Evolutionary conservation across 2,888 invertebrate genomes (phyloP).

Genomic region (Cactoblastis cactorum): DNA sequence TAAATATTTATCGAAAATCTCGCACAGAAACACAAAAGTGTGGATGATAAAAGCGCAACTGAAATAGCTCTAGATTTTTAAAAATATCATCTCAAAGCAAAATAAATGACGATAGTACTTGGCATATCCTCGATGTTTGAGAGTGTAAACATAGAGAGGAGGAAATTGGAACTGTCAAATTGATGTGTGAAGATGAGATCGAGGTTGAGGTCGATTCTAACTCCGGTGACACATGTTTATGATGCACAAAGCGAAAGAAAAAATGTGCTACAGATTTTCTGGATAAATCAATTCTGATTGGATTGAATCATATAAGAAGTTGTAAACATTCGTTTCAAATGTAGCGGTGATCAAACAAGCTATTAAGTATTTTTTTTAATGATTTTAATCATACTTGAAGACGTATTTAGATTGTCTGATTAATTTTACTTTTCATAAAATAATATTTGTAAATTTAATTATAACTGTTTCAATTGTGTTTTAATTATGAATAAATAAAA

Average conservation of each 20-base stretch:
- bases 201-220: neutral
- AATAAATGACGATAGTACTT: neutral
- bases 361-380: no score
- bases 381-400: no score
- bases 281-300: no score
- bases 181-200: constrained; percentile 1
- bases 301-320: no score
- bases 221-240: neutral
- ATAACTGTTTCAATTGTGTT: no score
- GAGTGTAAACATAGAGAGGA: neutral
- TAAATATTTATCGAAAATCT: constrained; percentile 6
- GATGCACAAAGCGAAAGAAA: neutral
- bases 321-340: no score
- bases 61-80: constrained; percentile 1
- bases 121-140: neutral
- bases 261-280: no score
- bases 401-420: no score
- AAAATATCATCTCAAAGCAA: constrained; percentile 1
- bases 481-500: no score
- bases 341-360: no score
- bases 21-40: constrained; percentile 1
- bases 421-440: no score
- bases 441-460: no score
- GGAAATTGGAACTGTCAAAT: neutral
- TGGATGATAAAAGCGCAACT: neutral